Base-by-base conservation (phyloP, 2,797 vertebrate genomes). In the Vireo griseus region DNA sequence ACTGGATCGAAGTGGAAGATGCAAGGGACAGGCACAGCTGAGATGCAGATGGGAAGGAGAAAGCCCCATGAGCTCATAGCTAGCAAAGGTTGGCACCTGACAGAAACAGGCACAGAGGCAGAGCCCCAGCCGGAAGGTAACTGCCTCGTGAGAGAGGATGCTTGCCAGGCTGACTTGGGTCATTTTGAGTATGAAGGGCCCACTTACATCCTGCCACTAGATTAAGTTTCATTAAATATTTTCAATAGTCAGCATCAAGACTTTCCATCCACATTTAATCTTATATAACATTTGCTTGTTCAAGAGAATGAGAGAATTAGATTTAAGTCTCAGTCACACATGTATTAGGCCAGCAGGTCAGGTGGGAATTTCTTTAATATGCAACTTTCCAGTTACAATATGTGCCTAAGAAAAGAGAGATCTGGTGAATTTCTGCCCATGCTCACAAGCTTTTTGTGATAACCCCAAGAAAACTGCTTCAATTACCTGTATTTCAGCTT, bases 301-400 rank as follows among this genome's bases (percentile, higher is more conserved):
- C 62, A 44, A 33, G 20, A 88, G 31, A 77, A 66, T 13, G 47
- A 86, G 47, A 66, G 37, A 92, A 83, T 47, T 17, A 45, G 24
- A 57, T 54, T 72, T 62, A 90, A 62, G 48, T 20, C 62, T 88
- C 54, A 88, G 44, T 66, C 40, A 59, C 25, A 40, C 8, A 11
- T 1, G 4, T 35, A 81, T 31, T 47, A 62, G 51, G 11, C 13
- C 21, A 18, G 58, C 59, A 79, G 22, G 22, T 35, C 5, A 0
- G 61, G 59, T 55, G 58, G 62, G 86, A 90, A 77, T 85, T 62
- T 79, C 37, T 82, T 83, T 58, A 58, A 81, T 86, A 69, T 86
- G 21, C 59, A 88, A 40, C 22, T 48, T 17, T 33, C 45, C 59
- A 61, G 45, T 59, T 62, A 71, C 25, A 76, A 19, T 33, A 63